Base-by-base conservation (phyloP, 2,113 vertebrate species). In the Silurus asotus region DNA sequence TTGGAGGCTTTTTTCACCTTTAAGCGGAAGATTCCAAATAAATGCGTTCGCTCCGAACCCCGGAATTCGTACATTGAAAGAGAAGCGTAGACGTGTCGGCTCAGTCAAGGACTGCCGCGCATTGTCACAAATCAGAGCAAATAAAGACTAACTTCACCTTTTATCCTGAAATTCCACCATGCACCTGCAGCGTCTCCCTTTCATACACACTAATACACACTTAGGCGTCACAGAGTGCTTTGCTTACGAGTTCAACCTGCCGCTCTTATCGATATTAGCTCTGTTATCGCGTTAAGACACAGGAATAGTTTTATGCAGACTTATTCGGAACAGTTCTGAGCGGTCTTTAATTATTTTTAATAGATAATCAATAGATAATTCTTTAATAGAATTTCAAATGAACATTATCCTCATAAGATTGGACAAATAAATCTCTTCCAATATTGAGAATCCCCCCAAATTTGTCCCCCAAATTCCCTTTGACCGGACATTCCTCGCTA, bases 201-300 rank as follows among this genome's bases (percentile, higher is more conserved):
- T 53, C 77, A 84, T 78, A 48, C 79, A 89, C 85, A 58, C 25
- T 87, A 59, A 56, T 72, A 83, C 59, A 84, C 87, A 86, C 86
- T 85, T 87, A 87, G 90, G 81, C 86, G 91, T 93, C 90, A 91
- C 88, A 93, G 96, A 95, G 91, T 94, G 92, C 91, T 92, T 91
- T 90, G 91, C 93, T 94, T 91, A 88, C 91, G 90, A 90, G 88
- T 91, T 88, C 84, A 91, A 91, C 85, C 83, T 92, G 91, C 93
- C 92, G 91, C 92, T 94, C 94, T 96, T 96, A 96, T 93, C 93
- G 14, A 23, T 45, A 55, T 92, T 90, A 78, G 15, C 19, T 74
- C 70, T 23, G 19, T 90, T 93, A 93, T 94, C 95, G 96, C 96
- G 97, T 97, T 95, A 97, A 96, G 95, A 94, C 92, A 91, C 92